Evolutionary conservation across 2,113 vertebrate species (phyloP), one percentile per base, ranked within the genome.

Genomic region (Tachysurus vachellii): DNA sequence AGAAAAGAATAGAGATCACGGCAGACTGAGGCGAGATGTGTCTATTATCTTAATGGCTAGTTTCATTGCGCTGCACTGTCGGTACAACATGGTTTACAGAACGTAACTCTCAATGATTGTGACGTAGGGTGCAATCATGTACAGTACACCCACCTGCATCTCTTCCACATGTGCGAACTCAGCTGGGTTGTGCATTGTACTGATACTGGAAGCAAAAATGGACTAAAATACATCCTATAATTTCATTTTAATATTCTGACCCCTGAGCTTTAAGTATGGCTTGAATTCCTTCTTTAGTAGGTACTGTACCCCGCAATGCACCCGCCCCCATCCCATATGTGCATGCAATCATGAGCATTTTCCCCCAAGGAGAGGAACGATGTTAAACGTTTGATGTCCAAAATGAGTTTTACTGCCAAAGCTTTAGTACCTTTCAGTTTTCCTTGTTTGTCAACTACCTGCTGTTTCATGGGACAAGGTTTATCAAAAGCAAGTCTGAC

Each of bases 361-460:
- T 86, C 92, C 92, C 94, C 93, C 19, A 50, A 93, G 93, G 93
- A 94, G 91, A 93, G 92, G 89, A 92, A 93, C 87, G 84, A 93
- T 94, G 93, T 93, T 94, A 92, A 93, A 91, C 92, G 93, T 95
- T 95, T 95, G 94, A 95, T 95, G 94, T 95, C 94, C 91, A 93
- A 91, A 94, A 92, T 93, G 92, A 91, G 90, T 94, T 94, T 83
- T 94, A 93, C 90, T 93, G 93, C 94, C 94, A 94, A 94, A 94
- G 93, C 92, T 94, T 93, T 91, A 90, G 88, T 92, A 91, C 89
- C 90, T 92, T 94, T 94, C 90, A 93, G 91, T 91, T 91, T 88
- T 90, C 89, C 92, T 92, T 93, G 93, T 95, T 95, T 95, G 94
- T 95, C 94, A 94, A 92, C 92, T 95, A 95, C 94, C 94, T 94